phyloP scores from a whole-genome alignment of 2,888 invertebrate genomes.

The Hirtodrosophila histrioides region DNA sequence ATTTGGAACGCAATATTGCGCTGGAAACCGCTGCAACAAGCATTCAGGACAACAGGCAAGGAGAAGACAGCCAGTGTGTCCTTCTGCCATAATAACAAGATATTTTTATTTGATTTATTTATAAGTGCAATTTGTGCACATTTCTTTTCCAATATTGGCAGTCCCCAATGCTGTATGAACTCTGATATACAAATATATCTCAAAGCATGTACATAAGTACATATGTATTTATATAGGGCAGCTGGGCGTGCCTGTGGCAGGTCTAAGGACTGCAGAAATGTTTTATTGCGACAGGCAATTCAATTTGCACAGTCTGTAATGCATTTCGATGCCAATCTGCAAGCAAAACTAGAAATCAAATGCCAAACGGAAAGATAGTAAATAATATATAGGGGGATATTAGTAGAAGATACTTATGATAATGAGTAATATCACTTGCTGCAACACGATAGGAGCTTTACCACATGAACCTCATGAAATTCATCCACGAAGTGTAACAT shows the following conservation, averaged over 20 bases:
- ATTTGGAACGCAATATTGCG: conserved; percentile 67
- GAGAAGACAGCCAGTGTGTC: conserved; percentile 31
- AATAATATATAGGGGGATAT: conserved; percentile 19
- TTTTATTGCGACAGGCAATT: conserved; percentile 67
- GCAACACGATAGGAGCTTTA: background rate
- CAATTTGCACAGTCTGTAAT: conserved; percentile 62
- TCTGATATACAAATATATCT: conserved; percentile 6
- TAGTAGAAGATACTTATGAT: conserved; percentile 18
- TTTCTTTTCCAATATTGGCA: conserved; percentile 66
- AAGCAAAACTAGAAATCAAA: conserved; percentile 40
- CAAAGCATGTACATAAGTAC: background rate
- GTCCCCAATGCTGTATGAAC: conserved; percentile 49
- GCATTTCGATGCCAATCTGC: conserved; percentile 50
- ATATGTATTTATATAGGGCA: conserved; percentile 1
- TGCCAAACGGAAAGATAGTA: conserved; percentile 32
- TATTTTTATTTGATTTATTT: conserved; percentile 79
- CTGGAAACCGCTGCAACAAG: conserved; percentile 48
- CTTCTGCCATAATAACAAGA: conserved; percentile 58
- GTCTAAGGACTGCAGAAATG: conserved; percentile 36
- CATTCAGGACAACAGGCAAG: conserved; percentile 11
- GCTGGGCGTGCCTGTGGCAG: conserved; percentile 20
- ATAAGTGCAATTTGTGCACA: conserved; percentile 78
- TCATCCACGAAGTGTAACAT: too few relatives aligned
- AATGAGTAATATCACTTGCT: conserved; percentile 3
- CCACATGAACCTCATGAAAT: too few relatives aligned